Percentiles rank a stretch among this genome's conserved stretches.
These are phyloP conservation scores for Hyposmocoma kahamanoa DNA, from an alignment of 1,140 invertebrate genomes.

Conservation along the genomic window DNA sequence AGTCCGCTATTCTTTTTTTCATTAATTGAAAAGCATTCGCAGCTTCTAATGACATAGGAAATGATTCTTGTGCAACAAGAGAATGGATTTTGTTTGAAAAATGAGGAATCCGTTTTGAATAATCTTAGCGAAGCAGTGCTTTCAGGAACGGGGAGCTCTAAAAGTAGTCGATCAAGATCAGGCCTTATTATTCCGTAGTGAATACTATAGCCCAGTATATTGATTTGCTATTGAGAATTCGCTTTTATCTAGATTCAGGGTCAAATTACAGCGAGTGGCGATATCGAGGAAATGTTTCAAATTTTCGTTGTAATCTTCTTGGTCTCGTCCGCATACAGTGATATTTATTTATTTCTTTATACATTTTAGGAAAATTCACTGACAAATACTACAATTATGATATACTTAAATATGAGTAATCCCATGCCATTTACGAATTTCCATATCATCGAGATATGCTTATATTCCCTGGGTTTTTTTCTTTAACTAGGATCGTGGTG, in stretches of 20 bases:
- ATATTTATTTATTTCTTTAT: no score
- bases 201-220: conserved; percentile 9
- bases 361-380: no score
- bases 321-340: conserved; percentile 16
- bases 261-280: conserved; percentile 8
- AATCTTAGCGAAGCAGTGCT: conserved; percentile 11
- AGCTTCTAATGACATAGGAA: conserved; percentile 34
- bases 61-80: neutral
- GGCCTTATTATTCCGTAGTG: conserved; percentile 11
- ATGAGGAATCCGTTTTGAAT: conserved; percentile 18
- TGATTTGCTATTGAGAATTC: conserved; percentile 2
- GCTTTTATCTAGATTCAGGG: conserved; percentile 14
- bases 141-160: conserved; percentile 12
- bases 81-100: conserved; percentile 19
- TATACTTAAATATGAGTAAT: no score
- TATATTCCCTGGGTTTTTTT: conserved; percentile 9
- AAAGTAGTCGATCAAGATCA: conserved; percentile 9
- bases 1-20: neutral
- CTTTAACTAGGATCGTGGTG: no score
- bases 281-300: conserved; percentile 7
- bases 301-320: conserved; percentile 18
- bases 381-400: no score
- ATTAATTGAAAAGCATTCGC: neutral
- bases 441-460: conserved; percentile 19
- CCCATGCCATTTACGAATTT: no score